phyloP scores from a whole-genome alignment of 2,797 vertebrate genomes.

The Sebastes cheni region DNA sequence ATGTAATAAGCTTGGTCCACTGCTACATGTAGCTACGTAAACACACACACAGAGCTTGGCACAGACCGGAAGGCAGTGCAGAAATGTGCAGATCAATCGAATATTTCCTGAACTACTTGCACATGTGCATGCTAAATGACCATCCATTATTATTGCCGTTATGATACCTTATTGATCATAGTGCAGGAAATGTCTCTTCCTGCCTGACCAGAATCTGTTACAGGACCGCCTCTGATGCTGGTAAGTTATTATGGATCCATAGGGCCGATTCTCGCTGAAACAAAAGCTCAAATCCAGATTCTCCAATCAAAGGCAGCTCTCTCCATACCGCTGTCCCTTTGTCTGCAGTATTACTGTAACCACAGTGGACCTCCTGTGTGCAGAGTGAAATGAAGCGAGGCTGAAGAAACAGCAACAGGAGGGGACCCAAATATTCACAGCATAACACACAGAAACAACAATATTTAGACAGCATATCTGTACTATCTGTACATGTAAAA shows the following conservation, averaged over 20 bases:
- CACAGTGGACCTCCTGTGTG: not conserved
- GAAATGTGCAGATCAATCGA: not conserved
- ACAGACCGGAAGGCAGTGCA: not conserved
- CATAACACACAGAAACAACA: not conserved
- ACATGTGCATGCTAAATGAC: not conserved
- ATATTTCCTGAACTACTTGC: constrained; percentile 13
- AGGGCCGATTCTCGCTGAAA: not conserved
- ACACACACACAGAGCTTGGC: not conserved
- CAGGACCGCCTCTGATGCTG: not conserved
- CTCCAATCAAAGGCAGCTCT: not conserved
- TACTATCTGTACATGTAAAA: not conserved
- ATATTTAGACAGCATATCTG: not conserved
- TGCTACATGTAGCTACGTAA: not conserved
- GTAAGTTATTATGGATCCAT: not conserved
- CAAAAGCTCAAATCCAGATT: not conserved
- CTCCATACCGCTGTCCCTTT: not conserved
- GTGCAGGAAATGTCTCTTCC: constrained; percentile 21
- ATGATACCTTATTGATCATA: constrained; percentile 39
- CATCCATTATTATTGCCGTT: not conserved
- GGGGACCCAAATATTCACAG: not conserved
- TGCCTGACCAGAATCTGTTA: constrained; percentile 6
- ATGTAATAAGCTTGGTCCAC: constrained; percentile 6
- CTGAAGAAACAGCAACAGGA: not conserved
- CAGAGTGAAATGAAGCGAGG: constrained; percentile 13
- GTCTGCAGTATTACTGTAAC: not conserved